A percentile compares a stretch with the other conserved stretches of the same genome.
These are phyloP conservation scores for Drosophila oshimai DNA, from an alignment of 1,140 invertebrate genomes.

Conservation along the genomic window DNA sequence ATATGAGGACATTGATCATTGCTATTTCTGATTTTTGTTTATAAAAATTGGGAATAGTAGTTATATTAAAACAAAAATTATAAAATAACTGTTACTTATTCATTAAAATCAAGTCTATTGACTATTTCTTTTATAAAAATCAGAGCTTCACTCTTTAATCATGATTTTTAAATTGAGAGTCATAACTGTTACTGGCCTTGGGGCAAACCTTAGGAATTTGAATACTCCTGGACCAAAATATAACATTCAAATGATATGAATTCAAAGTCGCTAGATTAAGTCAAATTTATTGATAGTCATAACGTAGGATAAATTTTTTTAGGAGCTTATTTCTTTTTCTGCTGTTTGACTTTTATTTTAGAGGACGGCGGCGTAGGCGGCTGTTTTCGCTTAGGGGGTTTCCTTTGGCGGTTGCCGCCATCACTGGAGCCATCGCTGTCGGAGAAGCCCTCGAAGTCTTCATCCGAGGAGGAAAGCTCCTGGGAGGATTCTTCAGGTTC, in stretches of 20 bases:
- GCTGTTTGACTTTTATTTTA: constrained; percentile 14
- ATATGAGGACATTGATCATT: neutral
- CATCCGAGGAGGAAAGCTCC: neutral
- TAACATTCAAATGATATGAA: too few relatives aligned
- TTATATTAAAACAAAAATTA: too few relatives aligned
- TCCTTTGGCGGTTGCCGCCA: neutral
- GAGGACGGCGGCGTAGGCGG: neutral
- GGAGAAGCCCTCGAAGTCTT: constrained; percentile 19
- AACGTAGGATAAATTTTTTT: neutral
- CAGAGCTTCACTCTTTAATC: too few relatives aligned
- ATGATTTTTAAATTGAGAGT: too few relatives aligned
- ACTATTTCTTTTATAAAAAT: too few relatives aligned
- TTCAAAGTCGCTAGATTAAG: too few relatives aligned
- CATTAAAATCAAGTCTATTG: too few relatives aligned
- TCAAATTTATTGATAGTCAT: constrained; percentile 17
- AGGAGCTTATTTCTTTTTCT: constrained; percentile 14
- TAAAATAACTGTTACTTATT: too few relatives aligned
- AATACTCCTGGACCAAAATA: too few relatives aligned
- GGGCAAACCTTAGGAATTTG: too few relatives aligned
- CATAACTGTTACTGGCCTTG: too few relatives aligned
- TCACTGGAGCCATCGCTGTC: constrained; percentile 24
- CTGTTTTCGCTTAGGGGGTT: neutral
- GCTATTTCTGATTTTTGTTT: neutral
- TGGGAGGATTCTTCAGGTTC: constrained; percentile 9
- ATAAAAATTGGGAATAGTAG: too few relatives aligned